Evolutionary conservation across 2,888 invertebrate genomes (phyloP), one percentile per base, ranked within the genome.

Genomic region (Branchipolynoe longqiensis): DNA sequence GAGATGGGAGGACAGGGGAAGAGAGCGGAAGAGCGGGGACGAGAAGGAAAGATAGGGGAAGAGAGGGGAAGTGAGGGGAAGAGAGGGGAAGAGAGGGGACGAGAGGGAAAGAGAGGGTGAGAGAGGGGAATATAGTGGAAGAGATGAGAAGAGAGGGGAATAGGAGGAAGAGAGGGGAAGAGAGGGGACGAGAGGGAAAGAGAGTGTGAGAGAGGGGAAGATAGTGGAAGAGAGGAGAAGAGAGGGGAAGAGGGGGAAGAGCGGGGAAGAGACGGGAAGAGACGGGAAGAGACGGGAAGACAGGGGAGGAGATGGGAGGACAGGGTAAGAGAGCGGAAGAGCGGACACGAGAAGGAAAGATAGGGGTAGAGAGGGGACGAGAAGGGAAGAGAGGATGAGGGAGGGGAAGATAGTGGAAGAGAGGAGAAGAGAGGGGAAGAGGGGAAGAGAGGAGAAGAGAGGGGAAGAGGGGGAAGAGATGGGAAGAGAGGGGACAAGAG

Each of bases 251-350:
- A 62, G 31, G n/a, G 31, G n/a, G 31, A 62, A 6, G 8, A 14
- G 62, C 6, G n/a, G 6, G 12, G 31, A 31, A 62, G 31, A 31
- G 31, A 62, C 25, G 8, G 6, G 62, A 31, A 62, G 6, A 28
- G 31, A 31, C 12, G n/a, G 12, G n/a, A n/a, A 62, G 31, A 31
- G 31, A 62, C 12, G n/a, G n/a, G 12, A n/a, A 62, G 62, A 62
- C 12, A 6, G 62, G n/a, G 62, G n/a, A n/a, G n/a, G 25, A 62
- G 6, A 62, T 8, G n/a, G 25, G 12, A 62, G n/a, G 31, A 62
- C 31, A 62, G 31, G n/a, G 31, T n/a, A n/a, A 62, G 62, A 62
- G 31, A 62, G 62, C 6, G 31, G 62, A n/a, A n/a, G 62, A 62
- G 31, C 6, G 31, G 6, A 18, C 8, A 18, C 8, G 8, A 48